phyloP scores from a whole-genome alignment of 2,113 vertebrate species.

The Rhynchopsitta pachyrhyncha region DNA sequence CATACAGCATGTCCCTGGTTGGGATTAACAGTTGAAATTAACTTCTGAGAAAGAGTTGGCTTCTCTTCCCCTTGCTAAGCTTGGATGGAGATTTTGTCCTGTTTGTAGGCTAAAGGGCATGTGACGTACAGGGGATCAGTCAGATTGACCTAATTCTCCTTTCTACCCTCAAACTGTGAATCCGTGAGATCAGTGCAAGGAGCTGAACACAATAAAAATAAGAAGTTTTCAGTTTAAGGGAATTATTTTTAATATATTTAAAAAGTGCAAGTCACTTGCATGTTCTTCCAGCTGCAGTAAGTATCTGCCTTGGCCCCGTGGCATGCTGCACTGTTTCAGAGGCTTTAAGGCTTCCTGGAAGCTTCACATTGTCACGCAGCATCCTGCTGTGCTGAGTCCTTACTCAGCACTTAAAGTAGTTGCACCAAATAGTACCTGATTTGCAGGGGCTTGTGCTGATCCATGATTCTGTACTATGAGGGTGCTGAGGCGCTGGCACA shows the following conservation, averaged over 20 bases:
- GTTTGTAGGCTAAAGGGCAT: background rate
- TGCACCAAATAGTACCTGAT: background rate
- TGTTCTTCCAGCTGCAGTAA: background rate
- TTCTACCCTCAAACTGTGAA: background rate
- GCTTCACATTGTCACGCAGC: background rate
- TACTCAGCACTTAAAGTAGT: background rate
- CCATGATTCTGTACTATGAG: background rate
- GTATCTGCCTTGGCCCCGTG: background rate
- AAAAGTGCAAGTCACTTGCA: accelerated
- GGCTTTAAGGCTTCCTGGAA: background rate
- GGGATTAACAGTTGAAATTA: background rate
- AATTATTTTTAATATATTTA: background rate
- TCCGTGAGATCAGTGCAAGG: background rate
- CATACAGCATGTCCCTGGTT: background rate
- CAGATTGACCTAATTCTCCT: background rate
- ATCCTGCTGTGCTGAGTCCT: background rate
- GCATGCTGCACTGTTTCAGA: background rate
- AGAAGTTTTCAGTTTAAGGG: background rate
- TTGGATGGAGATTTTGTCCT: background rate
- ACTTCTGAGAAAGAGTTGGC: background rate
- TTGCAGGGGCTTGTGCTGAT: background rate
- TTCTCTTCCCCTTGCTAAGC: background rate
- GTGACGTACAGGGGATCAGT: background rate
- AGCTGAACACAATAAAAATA: background rate
- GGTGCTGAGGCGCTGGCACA: background rate